phyloP scores from a whole-genome alignment of 2,888 invertebrate genomes.

The Limulus polyphemus region DNA sequence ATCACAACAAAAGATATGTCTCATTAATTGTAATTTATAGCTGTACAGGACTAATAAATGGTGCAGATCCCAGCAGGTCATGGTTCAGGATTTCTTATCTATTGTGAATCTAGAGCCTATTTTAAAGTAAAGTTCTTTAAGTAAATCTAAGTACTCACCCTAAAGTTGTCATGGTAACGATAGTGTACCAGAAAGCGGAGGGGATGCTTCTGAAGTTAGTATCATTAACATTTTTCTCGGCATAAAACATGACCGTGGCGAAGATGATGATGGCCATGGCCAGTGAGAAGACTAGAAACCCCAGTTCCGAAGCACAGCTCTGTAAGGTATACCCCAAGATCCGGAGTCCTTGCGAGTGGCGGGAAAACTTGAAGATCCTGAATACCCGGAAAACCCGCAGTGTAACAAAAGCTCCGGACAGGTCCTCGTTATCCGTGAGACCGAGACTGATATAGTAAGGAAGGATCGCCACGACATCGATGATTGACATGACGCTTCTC shows the following conservation, averaged over 20 bases:
- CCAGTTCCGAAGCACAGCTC: constrained; percentile 96
- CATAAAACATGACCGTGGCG: constrained; percentile 99
- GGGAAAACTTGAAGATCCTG: constrained; percentile 99
- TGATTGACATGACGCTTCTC: constrained; percentile 96
- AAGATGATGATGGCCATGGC: constrained; percentile 99
- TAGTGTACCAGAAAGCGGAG: constrained; percentile 99
- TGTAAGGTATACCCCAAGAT: constrained; percentile 99
- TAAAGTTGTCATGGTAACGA: constrained; percentile 98
- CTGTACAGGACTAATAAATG: no score
- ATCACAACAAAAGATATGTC: no score
- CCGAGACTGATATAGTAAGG: constrained; percentile 98
- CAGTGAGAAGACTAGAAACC: constrained; percentile 96
- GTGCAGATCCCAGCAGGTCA: no score
- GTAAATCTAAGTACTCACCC: constrained; percentile 58
- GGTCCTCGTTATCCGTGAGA: constrained; percentile 95
- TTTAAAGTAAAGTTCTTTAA: no score
- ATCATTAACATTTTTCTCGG: constrained; percentile 93
- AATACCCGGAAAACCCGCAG: constrained; percentile 97
- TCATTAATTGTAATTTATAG: no score
- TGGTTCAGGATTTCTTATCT: no score
- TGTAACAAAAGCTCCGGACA: constrained; percentile 97
- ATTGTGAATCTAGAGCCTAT: no score
- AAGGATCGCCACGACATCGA: constrained; percentile 97
- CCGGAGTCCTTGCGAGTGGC: constrained; percentile 95
- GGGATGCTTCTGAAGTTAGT: constrained; percentile 99